Conservation (phyloP, 2,888 invertebrate genomes). For the Drosophila pegasa region DNA sequence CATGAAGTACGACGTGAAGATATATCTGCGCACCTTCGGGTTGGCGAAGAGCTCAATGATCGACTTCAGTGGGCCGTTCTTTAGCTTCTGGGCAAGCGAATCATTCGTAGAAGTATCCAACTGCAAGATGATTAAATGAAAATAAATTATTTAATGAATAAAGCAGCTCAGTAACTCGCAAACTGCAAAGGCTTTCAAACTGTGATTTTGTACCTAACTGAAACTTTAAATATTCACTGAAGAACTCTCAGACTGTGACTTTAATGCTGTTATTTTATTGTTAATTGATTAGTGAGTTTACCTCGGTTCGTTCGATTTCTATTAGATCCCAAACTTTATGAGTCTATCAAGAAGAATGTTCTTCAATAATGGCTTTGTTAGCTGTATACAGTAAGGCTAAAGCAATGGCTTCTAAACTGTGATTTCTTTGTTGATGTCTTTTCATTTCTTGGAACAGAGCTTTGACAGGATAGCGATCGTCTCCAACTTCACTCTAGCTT, state of each 20-base stretch:
- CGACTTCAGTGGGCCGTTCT: constrained; percentile 82
- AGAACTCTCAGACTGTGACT: too few species aligned
- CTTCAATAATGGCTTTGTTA: too few species aligned
- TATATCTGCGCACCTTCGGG: constrained; percentile 80
- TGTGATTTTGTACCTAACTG: too few species aligned
- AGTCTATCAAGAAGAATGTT: too few species aligned
- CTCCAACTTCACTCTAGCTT: background rate
- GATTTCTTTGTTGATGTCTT: background rate
- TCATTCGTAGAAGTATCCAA: constrained; percentile 47
- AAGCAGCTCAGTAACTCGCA: background rate
- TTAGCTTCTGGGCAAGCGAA: constrained; percentile 73
- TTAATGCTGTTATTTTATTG: too few species aligned
- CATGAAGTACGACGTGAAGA: constrained; percentile 84
- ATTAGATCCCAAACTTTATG: too few species aligned
- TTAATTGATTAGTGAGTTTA: too few species aligned
- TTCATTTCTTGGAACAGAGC: background rate
- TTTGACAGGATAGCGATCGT: background rate
- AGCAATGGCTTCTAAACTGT: background rate
- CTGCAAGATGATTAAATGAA: constrained; percentile 41
- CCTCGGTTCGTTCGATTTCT: too few species aligned
- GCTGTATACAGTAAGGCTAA: too few species aligned
- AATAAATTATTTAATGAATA: background rate
- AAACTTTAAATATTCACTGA: too few species aligned
- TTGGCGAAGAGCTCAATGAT: constrained; percentile 81
- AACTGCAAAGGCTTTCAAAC: background rate